Percentiles rank a stretch among this genome's conserved stretches.
phyloP scores from a whole-genome alignment of 2,888 invertebrate species.

The Drosophila ezoana region DNA sequence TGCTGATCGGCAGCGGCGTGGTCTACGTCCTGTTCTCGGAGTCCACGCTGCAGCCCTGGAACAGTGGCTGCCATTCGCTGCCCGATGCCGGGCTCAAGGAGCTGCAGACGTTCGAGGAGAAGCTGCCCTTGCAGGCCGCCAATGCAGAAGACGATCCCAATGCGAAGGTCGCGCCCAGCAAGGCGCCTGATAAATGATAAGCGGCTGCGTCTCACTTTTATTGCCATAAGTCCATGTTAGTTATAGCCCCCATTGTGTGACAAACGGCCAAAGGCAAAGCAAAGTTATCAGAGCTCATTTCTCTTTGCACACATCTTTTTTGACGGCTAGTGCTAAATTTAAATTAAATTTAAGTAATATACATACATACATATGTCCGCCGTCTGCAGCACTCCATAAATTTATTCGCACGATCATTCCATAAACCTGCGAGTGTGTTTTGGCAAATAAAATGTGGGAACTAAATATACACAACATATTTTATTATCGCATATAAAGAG shows the following conservation, averaged over 20 bases:
- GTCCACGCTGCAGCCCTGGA: constrained; percentile 87
- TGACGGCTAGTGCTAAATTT: constrained; percentile 17
- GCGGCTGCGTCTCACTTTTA: constrained; percentile 47
- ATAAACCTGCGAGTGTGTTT: constrained; percentile 13
- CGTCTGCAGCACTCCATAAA: neutral
- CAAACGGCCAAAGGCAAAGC: constrained; percentile 32
- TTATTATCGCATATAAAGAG: constrained; percentile 10
- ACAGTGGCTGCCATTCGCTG: constrained; percentile 73
- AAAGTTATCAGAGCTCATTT: constrained; percentile 30
- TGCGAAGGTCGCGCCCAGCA: constrained; percentile 9
- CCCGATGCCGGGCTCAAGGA: constrained; percentile 74
- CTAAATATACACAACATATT: constrained; percentile 25
- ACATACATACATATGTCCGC: neutral
- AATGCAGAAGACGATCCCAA: constrained; percentile 4
- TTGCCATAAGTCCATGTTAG: constrained; percentile 55
- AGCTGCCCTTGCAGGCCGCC: constrained; percentile 41
- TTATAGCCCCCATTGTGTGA: constrained; percentile 48
- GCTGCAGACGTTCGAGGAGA: constrained; percentile 66
- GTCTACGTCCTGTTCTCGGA: constrained; percentile 86
- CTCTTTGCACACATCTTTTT: constrained; percentile 35
- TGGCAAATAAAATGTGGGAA: constrained; percentile 38
- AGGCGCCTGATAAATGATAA: constrained; percentile 34
- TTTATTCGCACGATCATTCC: constrained; percentile 14
- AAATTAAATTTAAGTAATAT: constrained; percentile 31
- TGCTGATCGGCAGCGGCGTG: constrained; percentile 86